These are phyloP conservation scores for Pseudomyrmex concolor DNA, from an alignment of 1,140 invertebrate species.

Conservation along the genomic window DNA sequence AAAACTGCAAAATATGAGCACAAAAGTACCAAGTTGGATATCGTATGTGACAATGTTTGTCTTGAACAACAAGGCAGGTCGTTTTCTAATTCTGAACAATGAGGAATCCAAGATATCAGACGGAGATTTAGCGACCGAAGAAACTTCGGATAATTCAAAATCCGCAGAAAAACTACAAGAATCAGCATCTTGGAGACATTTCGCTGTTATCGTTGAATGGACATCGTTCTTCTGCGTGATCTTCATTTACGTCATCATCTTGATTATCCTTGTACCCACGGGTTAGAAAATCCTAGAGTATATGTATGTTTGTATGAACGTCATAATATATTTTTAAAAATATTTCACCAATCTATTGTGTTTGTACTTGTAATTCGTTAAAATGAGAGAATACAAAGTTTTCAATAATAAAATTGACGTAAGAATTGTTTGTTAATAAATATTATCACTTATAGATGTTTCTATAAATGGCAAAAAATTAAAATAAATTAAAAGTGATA, in stretches of 20 bases:
- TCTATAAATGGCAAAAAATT: too few species aligned
- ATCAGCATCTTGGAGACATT: constrained; percentile 71
- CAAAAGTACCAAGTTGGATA: constrained; percentile 74
- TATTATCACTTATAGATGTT: too few species aligned
- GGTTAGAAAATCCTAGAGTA: background rate
- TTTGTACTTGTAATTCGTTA: background rate
- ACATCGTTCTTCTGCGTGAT: constrained; percentile 70
- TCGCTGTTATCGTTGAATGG: constrained; percentile 78
- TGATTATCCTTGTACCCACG: constrained; percentile 72
- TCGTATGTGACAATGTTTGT: constrained; percentile 66
- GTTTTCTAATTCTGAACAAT: constrained; percentile 69
- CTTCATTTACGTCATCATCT: constrained; percentile 75
- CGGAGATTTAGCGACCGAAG: constrained; percentile 57
- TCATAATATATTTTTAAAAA: background rate
- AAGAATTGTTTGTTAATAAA: too few species aligned
- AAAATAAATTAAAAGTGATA: too few species aligned
- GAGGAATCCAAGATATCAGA: constrained; percentile 60
- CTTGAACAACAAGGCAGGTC: constrained; percentile 71
- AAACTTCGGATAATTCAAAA: constrained; percentile 60
- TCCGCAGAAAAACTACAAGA: constrained; percentile 20
- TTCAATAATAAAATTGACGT: too few species aligned
- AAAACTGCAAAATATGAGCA: constrained; percentile 75
- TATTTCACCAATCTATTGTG: constrained; percentile 1
- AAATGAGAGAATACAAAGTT: background rate
- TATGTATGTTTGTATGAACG: background rate